phyloP scores from a whole-genome alignment of 1,140 invertebrate species.

The Bombus pascuorum region DNA sequence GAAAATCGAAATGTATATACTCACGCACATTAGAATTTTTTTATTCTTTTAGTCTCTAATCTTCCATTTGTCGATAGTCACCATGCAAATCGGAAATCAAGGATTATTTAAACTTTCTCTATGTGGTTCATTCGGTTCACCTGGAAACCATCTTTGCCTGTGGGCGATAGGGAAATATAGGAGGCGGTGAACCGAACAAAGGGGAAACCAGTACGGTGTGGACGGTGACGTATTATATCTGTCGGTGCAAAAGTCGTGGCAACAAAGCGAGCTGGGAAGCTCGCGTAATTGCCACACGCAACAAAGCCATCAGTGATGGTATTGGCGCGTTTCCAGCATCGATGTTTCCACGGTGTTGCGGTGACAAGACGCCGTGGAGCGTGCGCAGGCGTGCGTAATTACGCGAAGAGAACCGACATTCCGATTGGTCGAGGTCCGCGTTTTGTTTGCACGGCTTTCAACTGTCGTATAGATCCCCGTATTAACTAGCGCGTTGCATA shows the following conservation, averaged over 20 bases:
- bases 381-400: constrained; percentile 43
- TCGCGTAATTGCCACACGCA: constrained; percentile 55
- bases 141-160: background rate
- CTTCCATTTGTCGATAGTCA: no score
- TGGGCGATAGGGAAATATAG: background rate
- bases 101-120: no score
- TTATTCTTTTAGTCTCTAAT: no score
- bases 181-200: constrained; percentile 6
- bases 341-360: constrained; percentile 25
- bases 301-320: constrained; percentile 38
- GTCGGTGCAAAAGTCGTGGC: constrained; percentile 20
- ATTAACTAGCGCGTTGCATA: constrained; percentile 5
- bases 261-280: constrained; percentile 22
- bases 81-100: background rate
- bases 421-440: background rate
- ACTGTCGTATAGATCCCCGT: background rate
- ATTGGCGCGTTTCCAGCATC: constrained; percentile 54
- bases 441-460: constrained; percentile 15
- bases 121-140: background rate
- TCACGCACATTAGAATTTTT: no score
- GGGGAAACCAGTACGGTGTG: background rate
- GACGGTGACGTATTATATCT: constrained; percentile 23
- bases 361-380: constrained; percentile 35
- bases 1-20: no score
- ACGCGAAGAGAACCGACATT: constrained; percentile 30